A percentile compares a stretch with the other conserved stretches of the same genome.
These are phyloP conservation scores for Caenorhabditis tropicalis DNA, from an alignment of 1,140 invertebrate species.

Conservation along the genomic window DNA sequence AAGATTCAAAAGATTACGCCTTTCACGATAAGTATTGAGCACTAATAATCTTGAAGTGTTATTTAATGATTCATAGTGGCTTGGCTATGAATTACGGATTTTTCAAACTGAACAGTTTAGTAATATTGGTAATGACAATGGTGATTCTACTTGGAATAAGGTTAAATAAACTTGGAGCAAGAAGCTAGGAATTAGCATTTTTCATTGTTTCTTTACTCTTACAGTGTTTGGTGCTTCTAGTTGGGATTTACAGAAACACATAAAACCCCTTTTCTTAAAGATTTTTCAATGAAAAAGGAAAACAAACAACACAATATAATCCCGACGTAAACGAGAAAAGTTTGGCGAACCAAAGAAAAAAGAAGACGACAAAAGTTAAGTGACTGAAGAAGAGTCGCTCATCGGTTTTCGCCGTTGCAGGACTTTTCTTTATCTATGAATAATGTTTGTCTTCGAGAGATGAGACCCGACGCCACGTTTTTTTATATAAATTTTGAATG, in stretches of 20 bases:
- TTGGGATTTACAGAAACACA: neutral
- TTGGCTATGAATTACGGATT: too few species aligned
- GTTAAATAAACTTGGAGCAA: too few species aligned
- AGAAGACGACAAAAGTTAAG: slow-evolving; percentile 1
- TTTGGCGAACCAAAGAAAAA: slow-evolving; percentile 5
- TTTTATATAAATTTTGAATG: slow-evolving; percentile 40
- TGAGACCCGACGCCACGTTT: slow-evolving; percentile 4
- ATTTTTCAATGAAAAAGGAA: neutral
- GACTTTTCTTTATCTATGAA: slow-evolving; percentile 39
- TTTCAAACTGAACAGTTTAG: too few species aligned
- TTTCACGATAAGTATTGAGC: too few species aligned
- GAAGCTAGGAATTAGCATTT: too few species aligned
- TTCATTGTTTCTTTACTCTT: too few species aligned
- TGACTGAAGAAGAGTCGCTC: slow-evolving; percentile 26
- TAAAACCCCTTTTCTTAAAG: neutral
- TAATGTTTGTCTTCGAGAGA: slow-evolving; percentile 12
- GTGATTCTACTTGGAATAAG: too few species aligned
- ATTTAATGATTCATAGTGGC: too few species aligned
- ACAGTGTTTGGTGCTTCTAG: too few species aligned
- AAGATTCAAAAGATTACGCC: neutral
- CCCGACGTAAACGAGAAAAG: slow-evolving; percentile 11
- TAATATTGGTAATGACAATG: too few species aligned
- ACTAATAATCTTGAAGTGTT: too few species aligned
- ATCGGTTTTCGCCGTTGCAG: slow-evolving; percentile 1
- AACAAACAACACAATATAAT: slow-evolving; percentile 32